phyloP scores from a whole-genome alignment of 2,113 vertebrate genomes.

The Uria aalge region DNA sequence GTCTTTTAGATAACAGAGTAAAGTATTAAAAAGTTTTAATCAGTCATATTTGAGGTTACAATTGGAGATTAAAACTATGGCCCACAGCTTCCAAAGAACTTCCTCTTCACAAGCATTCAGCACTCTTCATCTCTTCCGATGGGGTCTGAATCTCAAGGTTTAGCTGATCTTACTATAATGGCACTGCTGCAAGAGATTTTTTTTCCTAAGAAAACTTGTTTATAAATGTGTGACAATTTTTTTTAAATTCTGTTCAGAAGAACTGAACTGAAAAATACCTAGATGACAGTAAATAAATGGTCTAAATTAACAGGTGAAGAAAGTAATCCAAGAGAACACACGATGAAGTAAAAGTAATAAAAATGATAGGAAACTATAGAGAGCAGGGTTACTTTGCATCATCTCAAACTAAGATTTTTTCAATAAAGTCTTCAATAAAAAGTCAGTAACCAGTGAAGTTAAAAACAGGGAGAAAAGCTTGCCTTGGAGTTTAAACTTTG shows the following conservation, averaged over 20 bases:
- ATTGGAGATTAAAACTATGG: not conserved
- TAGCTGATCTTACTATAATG: not conserved
- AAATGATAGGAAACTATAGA: not conserved
- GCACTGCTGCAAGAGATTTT: not conserved
- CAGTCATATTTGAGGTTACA: not conserved
- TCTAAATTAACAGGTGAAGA: not conserved
- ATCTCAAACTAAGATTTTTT: not conserved
- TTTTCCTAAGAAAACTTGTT: not conserved
- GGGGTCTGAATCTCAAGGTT: not conserved
- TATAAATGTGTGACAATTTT: not conserved
- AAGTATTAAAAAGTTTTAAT: not conserved
- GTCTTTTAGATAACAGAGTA: not conserved
- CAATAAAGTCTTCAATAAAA: not conserved
- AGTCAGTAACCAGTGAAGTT: not conserved
- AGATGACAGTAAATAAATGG: not conserved
- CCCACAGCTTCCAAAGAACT: not conserved
- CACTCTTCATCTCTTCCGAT: not conserved
- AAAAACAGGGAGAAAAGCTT: not conserved
- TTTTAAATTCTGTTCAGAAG: not conserved
- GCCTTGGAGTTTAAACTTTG: not conserved
- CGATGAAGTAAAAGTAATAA: not conserved
- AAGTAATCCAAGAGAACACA: not conserved
- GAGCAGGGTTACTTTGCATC: not conserved
- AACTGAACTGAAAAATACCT: not conserved
- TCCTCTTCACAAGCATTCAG: not conserved